Conservation (phyloP, 2,113 vertebrate species). For the Pituophis catenifer region DNA sequence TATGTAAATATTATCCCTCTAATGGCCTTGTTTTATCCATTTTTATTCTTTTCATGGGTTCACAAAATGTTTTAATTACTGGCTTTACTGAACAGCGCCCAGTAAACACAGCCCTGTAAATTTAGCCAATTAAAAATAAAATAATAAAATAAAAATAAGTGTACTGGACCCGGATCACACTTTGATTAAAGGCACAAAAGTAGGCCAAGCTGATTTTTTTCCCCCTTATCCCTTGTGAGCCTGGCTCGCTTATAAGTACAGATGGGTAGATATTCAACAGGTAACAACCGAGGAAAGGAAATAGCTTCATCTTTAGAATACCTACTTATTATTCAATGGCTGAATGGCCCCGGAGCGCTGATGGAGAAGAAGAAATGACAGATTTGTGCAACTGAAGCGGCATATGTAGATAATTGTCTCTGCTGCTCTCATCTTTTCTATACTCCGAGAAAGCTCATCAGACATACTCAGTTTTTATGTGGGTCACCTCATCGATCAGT, state of each 20-base stretch:
- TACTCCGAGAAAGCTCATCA: neutral
- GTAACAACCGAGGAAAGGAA: neutral
- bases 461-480: neutral
- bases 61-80: neutral
- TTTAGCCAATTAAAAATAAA: neutral
- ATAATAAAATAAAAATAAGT: neutral
- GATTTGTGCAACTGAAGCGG: neutral
- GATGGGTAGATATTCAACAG: neutral
- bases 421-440: neutral
- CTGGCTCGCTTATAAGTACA: neutral
- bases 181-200: neutral
- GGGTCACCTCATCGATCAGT: neutral
- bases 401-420: neutral
- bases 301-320: neutral
- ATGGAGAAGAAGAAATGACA: neutral
- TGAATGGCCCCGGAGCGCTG: neutral
- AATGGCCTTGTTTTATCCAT: neutral
- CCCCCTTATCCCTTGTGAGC: neutral
- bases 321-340: neutral
- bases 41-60: neutral
- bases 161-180: neutral
- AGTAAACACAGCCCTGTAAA: neutral
- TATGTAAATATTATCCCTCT: neutral
- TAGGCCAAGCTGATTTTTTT: neutral
- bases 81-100: neutral